Base-by-base conservation (phyloP, 2,888 invertebrate genomes). In the Anoplius nigerrimus region DNA sequence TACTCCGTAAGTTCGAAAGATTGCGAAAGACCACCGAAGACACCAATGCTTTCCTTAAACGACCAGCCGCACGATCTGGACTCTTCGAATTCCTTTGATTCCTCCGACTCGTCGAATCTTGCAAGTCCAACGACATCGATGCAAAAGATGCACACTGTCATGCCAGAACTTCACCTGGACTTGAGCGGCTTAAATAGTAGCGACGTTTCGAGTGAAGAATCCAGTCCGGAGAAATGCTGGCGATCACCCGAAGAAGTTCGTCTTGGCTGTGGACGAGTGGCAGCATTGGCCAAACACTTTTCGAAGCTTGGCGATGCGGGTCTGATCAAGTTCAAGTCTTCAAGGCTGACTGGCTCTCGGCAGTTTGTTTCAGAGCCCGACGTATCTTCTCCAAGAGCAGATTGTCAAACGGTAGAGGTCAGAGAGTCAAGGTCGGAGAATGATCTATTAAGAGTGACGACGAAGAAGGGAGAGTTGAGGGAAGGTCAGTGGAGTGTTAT, bases 271-370 rank as follows among this genome's bases (percentile, higher is more conserved):
- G 94, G 94, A 0, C 92, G 93, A 86, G 94, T 95, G 0, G 93
- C 93, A 66, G 93, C 93, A 48, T 89, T 95, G 67, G 91, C 94
- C 0, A 92, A 93, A 83, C 94, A 93, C 86, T 95, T 94, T 63
- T 89, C 90, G 0, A 82, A 87, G 48, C 84, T 90, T 18, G 89
- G 88, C 0, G 88, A 88, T 13, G 85, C 88, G 0, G 89, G 88
- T 2, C 66, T 89, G 11, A 88, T 89, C 11, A 87, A 84, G 74
- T 83, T 85, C 66, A 84, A 83, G 16, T 82, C 85, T 0, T 82
- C 79, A 6, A 83, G 79, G 22, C 65, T 87, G 2, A 74, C 71
- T 3, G 80, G 80, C 1, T 82, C 80, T 0, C 74, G 86, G 20
- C 84, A 82, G 45, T 88, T 85, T 45, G 81, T 82, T 2, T 90